phyloP scores from a whole-genome alignment of 2,113 vertebrate species.

The Aegotheles bennettii region DNA sequence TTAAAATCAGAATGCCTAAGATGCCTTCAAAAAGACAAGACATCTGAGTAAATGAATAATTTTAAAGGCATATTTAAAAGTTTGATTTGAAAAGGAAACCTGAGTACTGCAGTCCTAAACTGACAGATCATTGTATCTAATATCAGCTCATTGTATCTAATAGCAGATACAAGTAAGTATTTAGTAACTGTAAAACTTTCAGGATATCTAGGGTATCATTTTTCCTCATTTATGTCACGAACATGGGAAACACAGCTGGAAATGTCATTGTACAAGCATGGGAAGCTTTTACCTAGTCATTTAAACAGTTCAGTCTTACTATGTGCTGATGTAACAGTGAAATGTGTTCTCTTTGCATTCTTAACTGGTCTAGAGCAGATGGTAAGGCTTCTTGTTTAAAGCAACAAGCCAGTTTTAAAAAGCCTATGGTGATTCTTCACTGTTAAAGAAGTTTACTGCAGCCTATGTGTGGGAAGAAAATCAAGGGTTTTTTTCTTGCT shows the following conservation, averaged over 20 bases:
- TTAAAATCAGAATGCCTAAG: not conserved
- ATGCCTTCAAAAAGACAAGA: not conserved
- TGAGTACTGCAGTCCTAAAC: not conserved
- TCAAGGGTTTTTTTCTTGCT: not conserved
- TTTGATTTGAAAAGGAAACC: not conserved
- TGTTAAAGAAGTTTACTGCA: not conserved
- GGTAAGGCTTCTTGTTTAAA: constrained; percentile 23
- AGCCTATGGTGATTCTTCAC: not conserved
- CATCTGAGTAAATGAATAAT: not conserved
- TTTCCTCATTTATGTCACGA: not conserved
- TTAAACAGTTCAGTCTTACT: not conserved
- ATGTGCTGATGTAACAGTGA: not conserved
- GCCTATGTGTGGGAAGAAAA: not conserved
- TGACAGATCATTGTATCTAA: not conserved
- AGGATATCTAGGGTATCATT: not conserved
- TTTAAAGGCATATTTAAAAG: not conserved
- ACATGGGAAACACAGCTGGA: not conserved
- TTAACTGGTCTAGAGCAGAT: constrained; percentile 26
- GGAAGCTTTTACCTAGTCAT: not conserved
- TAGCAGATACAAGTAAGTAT: not conserved
- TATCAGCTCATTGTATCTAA: not conserved
- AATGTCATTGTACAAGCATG: fast-evolving
- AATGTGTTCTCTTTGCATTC: constrained; percentile 8
- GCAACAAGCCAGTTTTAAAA: not conserved
- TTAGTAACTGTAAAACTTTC: not conserved